These are phyloP conservation scores for Ferdinandea cuprea DNA, from an alignment of 2,888 invertebrate genomes.

Conservation along the genomic window DNA sequence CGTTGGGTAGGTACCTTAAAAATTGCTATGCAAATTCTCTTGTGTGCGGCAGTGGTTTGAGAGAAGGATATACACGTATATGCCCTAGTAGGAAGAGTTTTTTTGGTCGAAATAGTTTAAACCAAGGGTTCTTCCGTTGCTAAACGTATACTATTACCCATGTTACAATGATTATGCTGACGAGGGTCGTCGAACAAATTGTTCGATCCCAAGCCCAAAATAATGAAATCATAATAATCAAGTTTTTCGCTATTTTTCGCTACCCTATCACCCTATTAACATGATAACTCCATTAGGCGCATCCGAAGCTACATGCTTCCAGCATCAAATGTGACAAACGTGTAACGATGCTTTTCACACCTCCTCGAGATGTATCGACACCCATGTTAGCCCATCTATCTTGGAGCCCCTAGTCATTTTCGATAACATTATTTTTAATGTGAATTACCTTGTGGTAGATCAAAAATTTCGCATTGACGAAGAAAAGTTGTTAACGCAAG, in stretches of 20 bases:
- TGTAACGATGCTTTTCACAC: conserved; percentile 1
- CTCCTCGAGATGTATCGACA: conserved; percentile 10
- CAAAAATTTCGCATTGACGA: conserved; percentile 49
- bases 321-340: not conserved
- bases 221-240: conserved; percentile 25
- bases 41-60: not conserved
- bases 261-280: conserved; percentile 47
- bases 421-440: conserved; percentile 69
- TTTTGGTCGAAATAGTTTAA: not conserved
- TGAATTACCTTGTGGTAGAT: conserved; percentile 64
- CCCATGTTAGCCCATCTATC: conserved; percentile 29
- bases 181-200: not conserved
- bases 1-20: conserved; percentile 36
- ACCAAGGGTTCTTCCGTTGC: not conserved
- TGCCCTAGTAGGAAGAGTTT: not conserved
- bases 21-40: conserved; percentile 46
- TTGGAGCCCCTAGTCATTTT: conserved; percentile 42
- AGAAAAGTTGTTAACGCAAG: conserved; percentile 57
- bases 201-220: not conserved
- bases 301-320: not conserved
- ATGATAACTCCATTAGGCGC: conserved; percentile 66
- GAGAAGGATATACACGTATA: not conserved
- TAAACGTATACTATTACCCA: not conserved
- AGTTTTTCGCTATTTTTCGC: conserved; percentile 26
- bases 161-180: not conserved